phyloP scores from a whole-genome alignment of 2,113 vertebrate genomes.

The Sylvia atricapilla region DNA sequence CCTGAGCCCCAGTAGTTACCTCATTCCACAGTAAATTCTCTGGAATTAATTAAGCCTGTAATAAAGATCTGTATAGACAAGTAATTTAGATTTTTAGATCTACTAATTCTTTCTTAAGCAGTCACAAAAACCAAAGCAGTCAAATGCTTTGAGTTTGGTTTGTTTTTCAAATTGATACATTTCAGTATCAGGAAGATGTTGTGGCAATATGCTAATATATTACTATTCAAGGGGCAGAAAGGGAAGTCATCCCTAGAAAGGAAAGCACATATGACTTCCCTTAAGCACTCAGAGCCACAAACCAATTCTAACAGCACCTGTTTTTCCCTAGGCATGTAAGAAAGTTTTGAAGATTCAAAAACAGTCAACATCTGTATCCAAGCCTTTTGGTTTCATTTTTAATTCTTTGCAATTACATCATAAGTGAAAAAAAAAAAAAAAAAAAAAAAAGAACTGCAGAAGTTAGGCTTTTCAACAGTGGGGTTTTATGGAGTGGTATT shows the following conservation, averaged over 20 bases:
- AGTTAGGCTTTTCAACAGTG: not conserved
- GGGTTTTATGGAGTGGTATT: not conserved
- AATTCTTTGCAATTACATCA: not conserved
- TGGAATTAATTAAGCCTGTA: not conserved
- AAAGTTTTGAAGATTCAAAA: not conserved
- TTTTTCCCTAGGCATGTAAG: slow-evolving; percentile 31
- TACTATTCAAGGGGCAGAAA: not conserved
- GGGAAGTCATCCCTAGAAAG: not conserved
- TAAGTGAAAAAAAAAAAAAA: accelerated
- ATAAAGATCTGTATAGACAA: not conserved
- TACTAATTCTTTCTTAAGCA: not conserved
- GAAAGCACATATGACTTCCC: not conserved
- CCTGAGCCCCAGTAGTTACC: not conserved
- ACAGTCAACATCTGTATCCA: not conserved
- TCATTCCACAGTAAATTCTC: not conserved
- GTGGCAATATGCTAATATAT: not conserved
- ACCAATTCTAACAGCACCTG: slow-evolving; percentile 1
- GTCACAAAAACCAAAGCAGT: not conserved
- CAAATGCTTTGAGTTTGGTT: not conserved
- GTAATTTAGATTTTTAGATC: not conserved
- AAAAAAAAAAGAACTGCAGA: not conserved
- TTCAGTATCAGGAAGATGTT: not conserved
- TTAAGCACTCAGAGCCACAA: not conserved
- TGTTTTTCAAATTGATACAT: not conserved
- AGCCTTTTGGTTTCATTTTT: not conserved